phyloP scores from a whole-genome alignment of 2,888 invertebrate species.

The Leucozona laternaria region DNA sequence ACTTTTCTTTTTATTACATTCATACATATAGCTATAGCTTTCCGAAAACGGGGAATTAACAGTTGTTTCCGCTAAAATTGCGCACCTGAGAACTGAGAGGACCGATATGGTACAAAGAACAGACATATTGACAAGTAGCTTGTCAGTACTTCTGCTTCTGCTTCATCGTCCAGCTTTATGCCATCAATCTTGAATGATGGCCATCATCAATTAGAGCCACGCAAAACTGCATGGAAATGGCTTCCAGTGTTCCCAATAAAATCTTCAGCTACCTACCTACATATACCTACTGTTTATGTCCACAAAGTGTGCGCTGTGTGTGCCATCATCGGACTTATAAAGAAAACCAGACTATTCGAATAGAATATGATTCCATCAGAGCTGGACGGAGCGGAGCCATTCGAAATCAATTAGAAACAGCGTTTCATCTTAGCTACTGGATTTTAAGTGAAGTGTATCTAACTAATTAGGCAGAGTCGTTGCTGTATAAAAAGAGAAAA shows the following conservation, averaged over 20 bases:
- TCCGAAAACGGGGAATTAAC: conserved; percentile 63
- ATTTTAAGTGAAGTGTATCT: conserved; percentile 35
- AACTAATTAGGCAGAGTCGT: conserved; percentile 36
- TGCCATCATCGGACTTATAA: background rate
- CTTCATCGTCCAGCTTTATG: background rate
- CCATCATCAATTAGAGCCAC: conserved; percentile 44
- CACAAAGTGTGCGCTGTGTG: background rate
- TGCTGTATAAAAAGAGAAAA: conserved; percentile 26
- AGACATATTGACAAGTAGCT: conserved; percentile 46
- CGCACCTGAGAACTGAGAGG: conserved; percentile 19
- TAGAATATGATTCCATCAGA: conserved; percentile 37
- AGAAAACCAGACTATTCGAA: conserved; percentile 19
- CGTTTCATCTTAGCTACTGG: conserved; percentile 37
- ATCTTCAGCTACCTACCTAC: no score
- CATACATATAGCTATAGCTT: background rate
- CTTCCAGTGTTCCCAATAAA: conserved; percentile 27
- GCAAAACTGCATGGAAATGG: conserved; percentile 12
- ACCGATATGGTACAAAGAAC: conserved; percentile 59
- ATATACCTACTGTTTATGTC: background rate
- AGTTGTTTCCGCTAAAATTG: conserved; percentile 61
- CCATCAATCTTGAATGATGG: conserved; percentile 10
- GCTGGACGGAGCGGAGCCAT: background rate
- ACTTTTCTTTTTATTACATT: conserved; percentile 18
- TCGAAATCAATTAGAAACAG: conserved; percentile 37
- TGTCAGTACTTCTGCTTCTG: conserved; percentile 4